Base-by-base conservation (phyloP, 2,888 invertebrate genomes). In the Parnassius glacialis region DNA sequence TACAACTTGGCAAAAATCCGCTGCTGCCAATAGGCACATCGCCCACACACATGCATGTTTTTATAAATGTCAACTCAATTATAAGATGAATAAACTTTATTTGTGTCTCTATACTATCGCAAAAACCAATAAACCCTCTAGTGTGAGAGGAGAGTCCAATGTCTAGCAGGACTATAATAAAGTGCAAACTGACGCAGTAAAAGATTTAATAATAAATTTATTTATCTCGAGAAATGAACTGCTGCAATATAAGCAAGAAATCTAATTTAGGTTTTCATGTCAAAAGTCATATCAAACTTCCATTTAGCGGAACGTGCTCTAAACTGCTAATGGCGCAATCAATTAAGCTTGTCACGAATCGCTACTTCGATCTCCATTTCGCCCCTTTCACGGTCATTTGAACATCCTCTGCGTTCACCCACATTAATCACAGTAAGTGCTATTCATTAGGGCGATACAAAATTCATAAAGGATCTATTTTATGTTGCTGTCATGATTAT, bases 371-470 rank as follows among this genome's bases (percentile, higher is more conserved):
- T 48, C 52, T 57, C 57, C 20, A 20, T 61, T 52, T 20, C 57
- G 61, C 25, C 57, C 61, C 53, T 57, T 57, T 61, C 61, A 56
- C 57, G 61, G 56, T 3, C 47, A 57, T 61, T 61, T 61, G 61
- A 57, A 42, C 61, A 57, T 56, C 56, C 51, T 47, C 57, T 47
- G 41, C 45, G 42, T 48, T 43, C 45, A 41, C 42, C 16, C 47
- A 48, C 48, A 48, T 48, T 57, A 57, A 61, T 61, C 61, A 61
- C 61, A 16, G 57, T 52, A 61, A 57, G 57, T 7, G 42, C 56
- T 57, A 42, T 56, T 52, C 47, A 48, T 57, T 61, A 52, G 20
- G 16, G 13, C 47, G 52, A 47, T 61, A 48, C 48, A 48, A 10
- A 48, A 9, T 9, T 7, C n/a, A 48, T 48, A 48, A 13, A 48